A percentile compares a stretch with the other conserved stretches of the same genome.
Conservation (phyloP, 2,113 vertebrate genomes). For the Oplegnathus fasciatus region DNA sequence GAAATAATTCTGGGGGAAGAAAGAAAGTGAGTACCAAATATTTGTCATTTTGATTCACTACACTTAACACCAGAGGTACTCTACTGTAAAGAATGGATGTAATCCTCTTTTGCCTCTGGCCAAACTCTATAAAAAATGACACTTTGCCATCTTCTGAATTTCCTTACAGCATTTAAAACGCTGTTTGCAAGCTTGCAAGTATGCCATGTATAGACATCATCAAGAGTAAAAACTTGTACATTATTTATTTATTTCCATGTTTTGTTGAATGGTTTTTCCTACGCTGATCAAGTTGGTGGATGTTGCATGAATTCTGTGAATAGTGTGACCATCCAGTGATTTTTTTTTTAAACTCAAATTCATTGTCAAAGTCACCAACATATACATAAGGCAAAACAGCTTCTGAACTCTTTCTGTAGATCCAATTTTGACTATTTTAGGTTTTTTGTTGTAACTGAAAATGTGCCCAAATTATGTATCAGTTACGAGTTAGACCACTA, state of each 20-base stretch:
- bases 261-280: not conserved
- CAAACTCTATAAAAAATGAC: not conserved
- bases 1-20: not conserved
- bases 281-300: not conserved
- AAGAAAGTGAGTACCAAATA: not conserved
- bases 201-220: not conserved
- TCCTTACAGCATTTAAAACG: not conserved
- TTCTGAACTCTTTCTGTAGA: not conserved
- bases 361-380: not conserved
- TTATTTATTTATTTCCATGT: not conserved
- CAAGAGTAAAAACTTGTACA: not conserved
- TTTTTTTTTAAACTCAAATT: not conserved
- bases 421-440: not conserved
- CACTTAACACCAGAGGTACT: not conserved
- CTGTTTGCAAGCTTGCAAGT: not conserved
- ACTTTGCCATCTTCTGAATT: not conserved
- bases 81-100: not conserved
- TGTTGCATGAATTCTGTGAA: not conserved
- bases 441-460: too few species aligned
- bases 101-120: not conserved
- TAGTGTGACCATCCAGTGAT: not conserved
- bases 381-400: not conserved
- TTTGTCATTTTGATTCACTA: not conserved
- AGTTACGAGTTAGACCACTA: not conserved
- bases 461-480: not conserved